phyloP scores from a whole-genome alignment of 2,797 vertebrate genomes.

The Siniperca obscura region DNA sequence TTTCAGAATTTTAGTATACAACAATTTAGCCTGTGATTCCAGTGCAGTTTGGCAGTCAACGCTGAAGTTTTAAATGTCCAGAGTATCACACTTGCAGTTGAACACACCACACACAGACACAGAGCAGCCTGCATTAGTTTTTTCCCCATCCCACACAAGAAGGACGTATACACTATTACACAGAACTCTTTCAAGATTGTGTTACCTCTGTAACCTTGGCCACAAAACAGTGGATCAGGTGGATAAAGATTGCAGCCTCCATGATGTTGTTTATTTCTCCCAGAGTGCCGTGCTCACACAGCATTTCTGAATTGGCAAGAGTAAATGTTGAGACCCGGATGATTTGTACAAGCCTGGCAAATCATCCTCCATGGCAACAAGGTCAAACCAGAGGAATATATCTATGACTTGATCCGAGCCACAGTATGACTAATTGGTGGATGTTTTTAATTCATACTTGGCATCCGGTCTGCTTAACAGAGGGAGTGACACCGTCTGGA shows the following conservation, averaged over 20 bases:
- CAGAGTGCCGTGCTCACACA: constrained; percentile 58
- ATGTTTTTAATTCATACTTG: constrained; percentile 50
- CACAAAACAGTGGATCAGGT: constrained; percentile 64
- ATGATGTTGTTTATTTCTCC: constrained; percentile 68
- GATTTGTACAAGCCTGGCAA: constrained; percentile 61
- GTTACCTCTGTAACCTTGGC: constrained; percentile 68
- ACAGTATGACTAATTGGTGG: constrained; percentile 51
- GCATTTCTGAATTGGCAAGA: constrained; percentile 67
- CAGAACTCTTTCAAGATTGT: constrained; percentile 47
- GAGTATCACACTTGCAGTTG: constrained; percentile 25
- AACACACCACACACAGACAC: constrained; percentile 32
- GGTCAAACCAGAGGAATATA: constrained; percentile 58
- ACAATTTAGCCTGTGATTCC: neutral
- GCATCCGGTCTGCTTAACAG: neutral
- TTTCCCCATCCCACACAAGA: constrained; percentile 10
- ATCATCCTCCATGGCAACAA: constrained; percentile 57
- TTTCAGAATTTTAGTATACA: neutral
- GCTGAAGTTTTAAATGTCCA: neutral
- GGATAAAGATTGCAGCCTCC: constrained; percentile 62
- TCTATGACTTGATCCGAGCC: constrained; percentile 40
- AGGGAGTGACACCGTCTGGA: neutral
- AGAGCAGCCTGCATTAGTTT: constrained; percentile 15
- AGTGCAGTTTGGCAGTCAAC: constrained; percentile 18
- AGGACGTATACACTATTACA: constrained; percentile 31
- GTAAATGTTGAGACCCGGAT: constrained; percentile 54